Evolutionary conservation across 2,888 invertebrate genomes (phyloP).

Genomic region (Drosophila pullipes): DNA sequence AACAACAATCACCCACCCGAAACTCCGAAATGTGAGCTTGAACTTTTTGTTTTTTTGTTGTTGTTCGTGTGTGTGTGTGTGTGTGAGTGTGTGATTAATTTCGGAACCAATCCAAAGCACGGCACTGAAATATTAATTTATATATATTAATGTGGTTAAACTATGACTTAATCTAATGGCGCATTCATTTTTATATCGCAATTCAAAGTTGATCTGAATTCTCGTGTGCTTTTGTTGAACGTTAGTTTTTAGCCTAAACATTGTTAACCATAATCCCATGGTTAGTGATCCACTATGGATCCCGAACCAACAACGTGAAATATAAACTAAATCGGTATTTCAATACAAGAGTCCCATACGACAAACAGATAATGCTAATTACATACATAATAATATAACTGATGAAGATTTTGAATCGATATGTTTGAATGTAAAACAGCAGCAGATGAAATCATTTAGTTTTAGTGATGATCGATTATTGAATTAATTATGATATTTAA

Average conservation of each 20-base stretch:
- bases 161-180: constrained; percentile 27
- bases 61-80: not conserved
- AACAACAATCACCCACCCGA: not conserved
- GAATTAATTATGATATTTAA: constrained; percentile 56
- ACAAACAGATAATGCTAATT: constrained; percentile 43
- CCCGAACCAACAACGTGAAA: constrained; percentile 40
- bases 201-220: constrained; percentile 47
- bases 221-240: constrained; percentile 65
- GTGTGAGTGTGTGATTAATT: constrained; percentile 23
- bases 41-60: not conserved
- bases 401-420: constrained; percentile 25
- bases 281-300: constrained; percentile 15
- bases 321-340: constrained; percentile 55
- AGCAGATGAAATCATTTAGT: constrained; percentile 55
- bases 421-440: constrained; percentile 30
- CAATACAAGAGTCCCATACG: constrained; percentile 49
- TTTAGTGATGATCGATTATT: constrained; percentile 57
- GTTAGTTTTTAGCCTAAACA: constrained; percentile 51
- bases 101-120: constrained; percentile 43
- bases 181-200: constrained; percentile 32
- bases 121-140: constrained; percentile 52
- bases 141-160: constrained; percentile 23
- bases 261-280: constrained; percentile 59
- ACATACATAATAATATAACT: constrained; percentile 6
- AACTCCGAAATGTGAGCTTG: constrained; percentile 1